Evolutionary conservation across 2,113 vertebrate genomes (phyloP), one percentile per base, ranked within the genome.

Genomic region (Lates calcarifer): DNA sequence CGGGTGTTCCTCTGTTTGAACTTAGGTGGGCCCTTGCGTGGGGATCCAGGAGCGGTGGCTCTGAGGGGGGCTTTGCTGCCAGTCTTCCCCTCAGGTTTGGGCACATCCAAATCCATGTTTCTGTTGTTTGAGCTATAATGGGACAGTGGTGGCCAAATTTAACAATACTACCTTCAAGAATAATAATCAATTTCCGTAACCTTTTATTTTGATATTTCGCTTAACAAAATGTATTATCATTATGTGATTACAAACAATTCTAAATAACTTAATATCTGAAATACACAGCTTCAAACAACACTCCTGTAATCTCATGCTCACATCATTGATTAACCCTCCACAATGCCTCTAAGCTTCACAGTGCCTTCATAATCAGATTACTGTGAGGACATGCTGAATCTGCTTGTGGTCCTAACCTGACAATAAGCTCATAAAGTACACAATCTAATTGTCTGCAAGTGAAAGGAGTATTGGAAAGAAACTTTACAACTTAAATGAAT

Each of bases 1-100:
- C 96, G 93, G 11, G 92, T 96, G 86, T 95, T 96, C 77, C 96
- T 93, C 86, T 97, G 97, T 80, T 97, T 97, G 91, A 97, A 97
- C 64, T 95, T 96, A 24, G 96, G 93, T 1, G 95, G 95, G 15
- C 95, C 95, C 85, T 96, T 97, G 31, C 92, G 90, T 51, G 96
- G 95, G 15, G 95, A 95, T 71, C 93, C 94, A 0, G 97, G 96
- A 13, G 91, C 95, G 3, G 56, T 92, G 80, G 95, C 95, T 79
- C 95, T 92, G 0, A 94, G 95, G 68, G 93, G 94, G 0, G 94
- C 95, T 74, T 95, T 96, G 60, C 28, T 63, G 24, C 63, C 80
- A 33, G 69, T 49, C 73, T 92, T 92, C 39, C 94, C 73, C 73
- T 97, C 96, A 0, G 86, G 41, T 77, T 96, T 97, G 66, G 93